These are phyloP conservation scores for Caprella mutica DNA, from an alignment of 2,888 invertebrate genomes.

Conservation along the genomic window DNA sequence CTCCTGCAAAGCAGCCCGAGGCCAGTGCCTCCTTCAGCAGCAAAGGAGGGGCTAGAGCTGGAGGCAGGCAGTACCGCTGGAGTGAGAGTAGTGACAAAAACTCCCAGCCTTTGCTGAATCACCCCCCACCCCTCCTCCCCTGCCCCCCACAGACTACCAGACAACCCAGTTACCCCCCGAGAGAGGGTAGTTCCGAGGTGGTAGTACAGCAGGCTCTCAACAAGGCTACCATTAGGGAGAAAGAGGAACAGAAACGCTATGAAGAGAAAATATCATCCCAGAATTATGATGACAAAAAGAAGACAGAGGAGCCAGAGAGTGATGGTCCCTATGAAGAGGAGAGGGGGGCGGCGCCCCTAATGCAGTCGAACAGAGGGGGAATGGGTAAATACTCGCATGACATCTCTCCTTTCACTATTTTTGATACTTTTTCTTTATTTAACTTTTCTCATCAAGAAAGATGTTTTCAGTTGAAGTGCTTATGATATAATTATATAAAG, in stretches of 20 bases:
- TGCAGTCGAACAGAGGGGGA: too few relatives aligned
- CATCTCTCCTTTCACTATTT: too few relatives aligned
- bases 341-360: too few relatives aligned
- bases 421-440: too few relatives aligned
- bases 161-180: slow-evolving; percentile 40
- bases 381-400: too few relatives aligned
- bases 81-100: slow-evolving; percentile 10
- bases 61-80: neutral
- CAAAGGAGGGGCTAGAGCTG: too few relatives aligned
- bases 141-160: neutral
- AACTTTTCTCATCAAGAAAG: too few relatives aligned
- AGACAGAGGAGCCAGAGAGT: neutral
- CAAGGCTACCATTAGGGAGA: slow-evolving; percentile 69
- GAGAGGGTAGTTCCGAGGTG: slow-evolving; percentile 59
- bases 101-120: slow-evolving; percentile 1
- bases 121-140: slow-evolving; percentile 7
- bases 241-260: slow-evolving; percentile 65
- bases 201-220: slow-evolving; percentile 68
- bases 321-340: neutral
- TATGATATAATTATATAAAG: too few relatives aligned
- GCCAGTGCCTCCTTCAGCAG: too few relatives aligned
- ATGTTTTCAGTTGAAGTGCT: too few relatives aligned
- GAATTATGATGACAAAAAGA: slow-evolving; percentile 39
- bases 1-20: too few relatives aligned
- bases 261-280: slow-evolving; percentile 46